These are phyloP conservation scores for Cyclargus thomasi DNA, from an alignment of 1,140 invertebrate species.

Conservation along the genomic window DNA sequence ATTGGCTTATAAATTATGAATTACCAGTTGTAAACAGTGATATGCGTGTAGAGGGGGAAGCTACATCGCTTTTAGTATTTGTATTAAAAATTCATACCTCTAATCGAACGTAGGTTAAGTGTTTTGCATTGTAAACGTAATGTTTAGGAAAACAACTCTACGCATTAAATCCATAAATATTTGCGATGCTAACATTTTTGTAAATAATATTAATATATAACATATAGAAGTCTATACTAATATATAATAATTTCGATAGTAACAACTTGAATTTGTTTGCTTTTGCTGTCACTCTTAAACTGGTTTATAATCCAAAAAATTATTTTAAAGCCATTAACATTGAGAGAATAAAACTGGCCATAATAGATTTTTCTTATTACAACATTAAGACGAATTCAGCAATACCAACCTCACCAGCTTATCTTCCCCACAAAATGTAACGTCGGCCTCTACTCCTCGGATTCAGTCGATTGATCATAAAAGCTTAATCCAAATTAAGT, in stretches of 20 bases:
- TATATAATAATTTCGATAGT: too few species aligned
- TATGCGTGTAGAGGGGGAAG: neutral
- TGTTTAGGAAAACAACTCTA: too few species aligned
- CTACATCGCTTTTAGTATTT: neutral
- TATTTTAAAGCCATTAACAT: too few species aligned
- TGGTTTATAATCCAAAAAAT: too few species aligned
- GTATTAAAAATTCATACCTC: neutral
- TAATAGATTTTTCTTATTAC: too few species aligned
- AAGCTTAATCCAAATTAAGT: neutral
- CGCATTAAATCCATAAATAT: too few species aligned
- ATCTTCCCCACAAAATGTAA: neutral
- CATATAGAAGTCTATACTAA: too few species aligned
- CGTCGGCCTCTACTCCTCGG: neutral
- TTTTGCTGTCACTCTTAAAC: too few species aligned
- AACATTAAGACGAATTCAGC: neutral
- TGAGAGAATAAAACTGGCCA: neutral
- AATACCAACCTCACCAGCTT: neutral
- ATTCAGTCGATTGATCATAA: neutral
- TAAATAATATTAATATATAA: too few species aligned
- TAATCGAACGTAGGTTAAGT: neutral
- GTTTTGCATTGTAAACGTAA: neutral
- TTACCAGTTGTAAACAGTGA: slow-evolving; percentile 1
- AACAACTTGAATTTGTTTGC: too few species aligned
- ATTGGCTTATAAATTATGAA: slow-evolving; percentile 16
- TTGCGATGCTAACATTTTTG: too few species aligned